Base-by-base conservation (phyloP, 2,113 vertebrate species). In the Actenoides hombroni region DNA sequence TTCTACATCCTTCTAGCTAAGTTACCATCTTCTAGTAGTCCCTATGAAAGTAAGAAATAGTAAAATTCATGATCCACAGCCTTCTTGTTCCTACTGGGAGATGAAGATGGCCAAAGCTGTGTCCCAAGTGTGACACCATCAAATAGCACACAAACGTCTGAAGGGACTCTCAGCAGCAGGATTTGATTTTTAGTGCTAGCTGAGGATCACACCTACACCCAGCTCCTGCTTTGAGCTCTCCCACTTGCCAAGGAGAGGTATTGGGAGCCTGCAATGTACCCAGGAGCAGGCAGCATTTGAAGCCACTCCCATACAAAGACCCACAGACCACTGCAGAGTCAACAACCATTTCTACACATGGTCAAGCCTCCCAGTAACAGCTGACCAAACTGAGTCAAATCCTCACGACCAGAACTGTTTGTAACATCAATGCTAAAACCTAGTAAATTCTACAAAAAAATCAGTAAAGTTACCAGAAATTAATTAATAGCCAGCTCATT, bases 31-130 rank as follows among this genome's bases (percentile, higher is more conserved):
- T 57, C n/a, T 28, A 33, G 28, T 13, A 75, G 51, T 33, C 4
- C 42, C 24, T 35, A 14, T 2, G 6, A 53, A 88, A 87, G 89
- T 7, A 86, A 79, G 42, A 74, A 71, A 57, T 9, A 7, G 49
- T 17, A 75, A 44, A 92, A 97, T 97, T 98, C 95, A 97, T 86
- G 35, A 84, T 92, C 95, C 78, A 82, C 54, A 76, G 91, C 92
- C 79, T 53, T 93, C 78, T 80, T 96, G 53, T 49, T 88, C 76
- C 70, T 21, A 28, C 54, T 88, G 54, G 94, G 84, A 71, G 92
- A 94, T 11, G 90, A 86, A 84, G 75, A 64, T 60, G 84, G 92
- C 80, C 23, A 10, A 87, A 95, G 86, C 75, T 93, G 49, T 3
- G 80, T 83, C 79, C 84, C 94, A 83, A 76, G 75, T 78, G 35